phyloP scores from a whole-genome alignment of 2,888 invertebrate genomes.

The Platynereis dumerilii region DNA sequence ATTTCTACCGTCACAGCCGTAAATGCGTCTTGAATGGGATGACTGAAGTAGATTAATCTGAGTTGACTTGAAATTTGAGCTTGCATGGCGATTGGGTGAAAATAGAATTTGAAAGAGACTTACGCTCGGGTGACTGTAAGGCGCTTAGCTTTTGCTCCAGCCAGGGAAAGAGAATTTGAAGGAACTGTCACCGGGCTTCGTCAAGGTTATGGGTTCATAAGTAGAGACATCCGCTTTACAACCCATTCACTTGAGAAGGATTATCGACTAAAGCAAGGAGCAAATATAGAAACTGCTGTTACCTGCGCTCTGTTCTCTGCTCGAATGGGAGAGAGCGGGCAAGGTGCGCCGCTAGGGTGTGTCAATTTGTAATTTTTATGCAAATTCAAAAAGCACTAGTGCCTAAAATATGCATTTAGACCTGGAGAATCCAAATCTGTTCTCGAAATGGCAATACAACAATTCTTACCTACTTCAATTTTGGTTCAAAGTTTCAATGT shows the following conservation, averaged over 20 bases:
- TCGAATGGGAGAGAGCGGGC: too few species aligned
- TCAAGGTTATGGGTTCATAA: constrained; percentile 53
- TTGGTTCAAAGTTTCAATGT: too few species aligned
- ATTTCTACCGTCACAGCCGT: constrained; percentile 4
- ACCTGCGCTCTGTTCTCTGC: too few species aligned
- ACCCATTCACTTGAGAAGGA: constrained; percentile 39
- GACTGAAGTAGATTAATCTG: constrained; percentile 38
- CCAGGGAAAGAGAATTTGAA: constrained; percentile 34
- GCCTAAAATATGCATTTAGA: too few species aligned
- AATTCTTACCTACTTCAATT: too few species aligned
- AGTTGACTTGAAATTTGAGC: constrained; percentile 40
- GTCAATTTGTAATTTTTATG: too few species aligned
- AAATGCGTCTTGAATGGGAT: constrained; percentile 24
- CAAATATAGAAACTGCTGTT: constrained; percentile 46
- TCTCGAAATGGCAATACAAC: too few species aligned
- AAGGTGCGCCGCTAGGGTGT: too few species aligned
- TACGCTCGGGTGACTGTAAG: constrained; percentile 9
- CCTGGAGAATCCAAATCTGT: too few species aligned
- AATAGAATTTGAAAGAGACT: constrained; percentile 23
- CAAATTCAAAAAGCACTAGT: too few species aligned
- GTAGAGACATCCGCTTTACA: constrained; percentile 49
- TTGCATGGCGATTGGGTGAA: constrained; percentile 50
- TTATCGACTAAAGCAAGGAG: constrained; percentile 45
- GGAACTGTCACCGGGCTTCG: constrained; percentile 45
- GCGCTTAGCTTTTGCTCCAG: constrained; percentile 22